Base-by-base conservation (phyloP, 2,113 vertebrate genomes). In the Symphodus melops region DNA sequence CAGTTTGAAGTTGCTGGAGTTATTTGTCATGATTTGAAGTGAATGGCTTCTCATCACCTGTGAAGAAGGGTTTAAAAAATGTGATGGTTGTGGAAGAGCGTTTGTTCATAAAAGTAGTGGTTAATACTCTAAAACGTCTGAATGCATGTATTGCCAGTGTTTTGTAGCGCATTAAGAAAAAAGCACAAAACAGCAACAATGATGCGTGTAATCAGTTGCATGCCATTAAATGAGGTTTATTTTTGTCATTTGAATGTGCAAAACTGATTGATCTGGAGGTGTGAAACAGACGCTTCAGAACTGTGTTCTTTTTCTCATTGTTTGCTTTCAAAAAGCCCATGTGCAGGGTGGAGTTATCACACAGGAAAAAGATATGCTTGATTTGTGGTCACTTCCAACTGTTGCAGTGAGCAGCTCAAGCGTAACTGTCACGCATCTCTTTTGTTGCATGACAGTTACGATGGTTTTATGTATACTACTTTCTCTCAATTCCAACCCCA, bases 1-100 rank as follows among this genome's bases (percentile, higher is more conserved):
- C 16, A 95, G 88, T 0, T 78, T 88, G 21, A 28, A 66, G 42
- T 0, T 0, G 81, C 92, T 94, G 59, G 17, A 63, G 56, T 94
- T 81, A n/a, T 46, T 23, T 16, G 23, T 53, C 85, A 92, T 91
- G 78, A 53, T 56, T 73, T 63, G 56, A 75, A 19, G 52, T 13
- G 4, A 65, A 57, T 9, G 33, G 53, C 14, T 48, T 63, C 37
- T n/a, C 1, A 2, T 58, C 12, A 79, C 70, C 84, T 84, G 71
- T 33, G 44, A 37, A 12, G 5, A 9, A 41, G 4, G 7, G 21
- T 49, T 67, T 3, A 49, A 72, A 12, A 66, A 17, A 65, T 33
- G 13, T 61, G 21, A 77, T 23, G 12, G 1, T 42, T 33, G 3
- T 28, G 36, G 20, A 9, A 49, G 39, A 51, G 9, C 9, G 9